Percentiles rank a stretch among this genome's conserved stretches.
Conservation (phyloP, 2,113 vertebrate species). For the cat (Felis catus) region DNA sequence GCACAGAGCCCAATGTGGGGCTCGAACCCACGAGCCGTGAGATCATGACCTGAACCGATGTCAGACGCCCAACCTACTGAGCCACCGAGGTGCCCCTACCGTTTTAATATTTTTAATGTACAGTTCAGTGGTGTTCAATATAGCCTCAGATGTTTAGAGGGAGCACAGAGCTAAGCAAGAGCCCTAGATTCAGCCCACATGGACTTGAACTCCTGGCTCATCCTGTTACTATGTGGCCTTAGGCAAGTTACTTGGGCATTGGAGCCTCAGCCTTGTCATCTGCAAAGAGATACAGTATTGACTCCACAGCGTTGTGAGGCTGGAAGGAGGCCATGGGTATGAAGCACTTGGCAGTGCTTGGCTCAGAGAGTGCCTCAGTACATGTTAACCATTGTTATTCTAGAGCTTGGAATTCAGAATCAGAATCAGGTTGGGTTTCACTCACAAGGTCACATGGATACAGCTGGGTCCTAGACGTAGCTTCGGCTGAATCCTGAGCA, state of each 20-base stretch:
- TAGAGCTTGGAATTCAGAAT: conserved; percentile 57
- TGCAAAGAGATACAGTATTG: background rate
- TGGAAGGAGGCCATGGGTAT: background rate
- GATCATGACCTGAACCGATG: no score
- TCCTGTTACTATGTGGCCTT: background rate
- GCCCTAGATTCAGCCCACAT: background rate
- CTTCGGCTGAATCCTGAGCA: background rate
- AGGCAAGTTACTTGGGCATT: background rate
- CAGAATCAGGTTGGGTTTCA: background rate
- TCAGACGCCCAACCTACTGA: no score
- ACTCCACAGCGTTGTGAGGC: fast-evolving
- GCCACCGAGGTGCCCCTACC: no score
- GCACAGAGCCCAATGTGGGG: no score
- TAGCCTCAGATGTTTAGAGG: background rate
- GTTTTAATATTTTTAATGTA: background rate
- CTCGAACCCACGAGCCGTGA: no score
- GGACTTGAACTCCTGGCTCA: background rate
- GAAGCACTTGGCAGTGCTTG: background rate
- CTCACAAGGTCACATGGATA: background rate
- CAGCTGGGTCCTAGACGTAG: background rate
- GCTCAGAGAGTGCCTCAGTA: background rate
- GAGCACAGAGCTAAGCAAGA: background rate
- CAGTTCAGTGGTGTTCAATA: background rate
- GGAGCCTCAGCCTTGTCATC: background rate
- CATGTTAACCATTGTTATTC: background rate